Percentiles rank a stretch among this genome's conserved stretches.
Conservation (phyloP, 1,140 invertebrate species). For the Pectinophora gossypiella region DNA sequence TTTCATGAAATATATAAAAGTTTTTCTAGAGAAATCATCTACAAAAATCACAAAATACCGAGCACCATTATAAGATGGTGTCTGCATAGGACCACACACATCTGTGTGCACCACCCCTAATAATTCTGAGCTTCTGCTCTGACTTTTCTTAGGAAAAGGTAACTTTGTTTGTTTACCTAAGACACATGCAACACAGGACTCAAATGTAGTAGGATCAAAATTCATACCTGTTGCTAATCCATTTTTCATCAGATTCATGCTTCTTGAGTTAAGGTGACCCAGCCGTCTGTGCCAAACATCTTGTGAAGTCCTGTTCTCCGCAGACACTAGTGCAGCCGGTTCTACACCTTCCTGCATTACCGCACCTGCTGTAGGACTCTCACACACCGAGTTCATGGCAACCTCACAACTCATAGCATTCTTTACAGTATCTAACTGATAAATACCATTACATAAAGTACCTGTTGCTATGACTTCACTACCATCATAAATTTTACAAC, state of each 20-base stretch:
- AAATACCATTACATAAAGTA: constrained; percentile 1
- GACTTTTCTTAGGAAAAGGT: constrained; percentile 14
- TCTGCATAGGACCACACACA: constrained; percentile 31
- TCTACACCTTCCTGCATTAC: not conserved
- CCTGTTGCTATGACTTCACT: constrained; percentile 5
- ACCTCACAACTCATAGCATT: not conserved
- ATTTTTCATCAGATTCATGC: constrained; percentile 5
- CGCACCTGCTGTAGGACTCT: not conserved
- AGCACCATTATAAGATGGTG: constrained; percentile 24
- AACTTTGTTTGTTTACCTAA: constrained; percentile 20
- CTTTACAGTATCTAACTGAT: constrained; percentile 1
- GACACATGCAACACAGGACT: constrained; percentile 17
- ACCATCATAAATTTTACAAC: constrained; percentile 2
- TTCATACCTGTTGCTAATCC: constrained; percentile 2
- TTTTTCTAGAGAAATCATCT: constrained; percentile 40
- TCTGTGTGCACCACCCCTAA: constrained; percentile 7
- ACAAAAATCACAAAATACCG: constrained; percentile 48
- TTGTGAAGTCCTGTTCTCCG: constrained; percentile 1
- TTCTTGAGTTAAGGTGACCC: not conserved
- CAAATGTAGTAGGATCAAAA: constrained; percentile 1
- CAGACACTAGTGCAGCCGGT: not conserved
- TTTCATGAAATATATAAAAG: too few relatives aligned
- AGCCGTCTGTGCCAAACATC: constrained; percentile 8
- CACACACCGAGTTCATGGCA: not conserved
- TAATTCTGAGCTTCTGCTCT: constrained; percentile 6